Conservation (phyloP, 2,888 invertebrate species). For the Pristionchus maxplancki region DNA sequence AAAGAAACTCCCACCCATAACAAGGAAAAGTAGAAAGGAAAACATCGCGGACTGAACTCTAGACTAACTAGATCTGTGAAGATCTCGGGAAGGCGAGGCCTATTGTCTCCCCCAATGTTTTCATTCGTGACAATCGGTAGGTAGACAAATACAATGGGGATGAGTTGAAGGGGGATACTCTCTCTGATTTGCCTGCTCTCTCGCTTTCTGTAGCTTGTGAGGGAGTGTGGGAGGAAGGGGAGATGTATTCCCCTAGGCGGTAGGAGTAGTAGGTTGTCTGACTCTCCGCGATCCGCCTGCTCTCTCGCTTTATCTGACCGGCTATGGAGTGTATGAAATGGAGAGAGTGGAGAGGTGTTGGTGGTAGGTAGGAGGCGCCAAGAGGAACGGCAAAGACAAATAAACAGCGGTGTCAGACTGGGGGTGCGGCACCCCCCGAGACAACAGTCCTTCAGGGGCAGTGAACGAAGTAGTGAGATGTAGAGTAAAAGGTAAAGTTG, state of each 20-base stretch:
- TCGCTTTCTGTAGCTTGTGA: background rate
- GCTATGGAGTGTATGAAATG: background rate
- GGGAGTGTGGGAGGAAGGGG: no score
- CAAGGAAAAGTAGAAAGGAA: background rate
- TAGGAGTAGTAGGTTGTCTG: no score
- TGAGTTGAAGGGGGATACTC: background rate
- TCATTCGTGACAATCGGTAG: slow-evolving; percentile 7
- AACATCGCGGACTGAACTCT: background rate
- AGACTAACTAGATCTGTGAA: no score
- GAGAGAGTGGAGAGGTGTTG: background rate
- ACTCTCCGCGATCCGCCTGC: background rate
- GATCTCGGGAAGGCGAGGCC: background rate
- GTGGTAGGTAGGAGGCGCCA: background rate
- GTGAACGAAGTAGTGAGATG: no score
- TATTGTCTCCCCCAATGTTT: background rate
- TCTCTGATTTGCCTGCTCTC: background rate
- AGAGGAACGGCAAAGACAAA: background rate
- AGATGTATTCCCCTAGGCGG: no score
- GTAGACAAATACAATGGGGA: slow-evolving; percentile 27
- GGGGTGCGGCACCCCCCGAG: no score
- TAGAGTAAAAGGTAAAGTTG: no score
- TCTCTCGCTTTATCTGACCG: background rate
- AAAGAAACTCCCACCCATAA: no score
- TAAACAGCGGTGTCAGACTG: background rate
- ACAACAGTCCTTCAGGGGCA: background rate